Evolutionary conservation across 2,797 vertebrate species (phyloP), one percentile per base, ranked within the genome.

Genomic region (Onychomys arenicola): DNA sequence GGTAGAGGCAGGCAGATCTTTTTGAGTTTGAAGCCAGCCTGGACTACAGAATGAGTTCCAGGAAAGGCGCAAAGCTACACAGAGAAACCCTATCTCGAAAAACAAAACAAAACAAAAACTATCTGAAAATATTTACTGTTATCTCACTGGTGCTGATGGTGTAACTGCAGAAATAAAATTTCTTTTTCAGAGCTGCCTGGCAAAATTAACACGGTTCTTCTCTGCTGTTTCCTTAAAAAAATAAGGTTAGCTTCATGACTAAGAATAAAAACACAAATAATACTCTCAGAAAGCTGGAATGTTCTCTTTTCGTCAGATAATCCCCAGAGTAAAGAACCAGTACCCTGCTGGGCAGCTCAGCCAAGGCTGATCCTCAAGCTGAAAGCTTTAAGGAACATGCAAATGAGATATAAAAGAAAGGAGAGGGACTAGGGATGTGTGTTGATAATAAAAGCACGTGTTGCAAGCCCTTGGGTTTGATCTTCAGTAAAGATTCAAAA

Each of bases 301-400:
- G 89, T 81, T 93, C 87, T 82, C 12, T 94, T 94, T 94, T 86
- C 46, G 89, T 92, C 73, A 92, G 91, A 81, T 92, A 93, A 81
- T 61, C 82, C 93, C 92, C 87, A 46, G 85, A 1, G 3, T 63
- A 89, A 93, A 16, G 55, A 88, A 76, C n/a, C 78, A 78, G 61
- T 57, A 61, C 63, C 85, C 94, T 0, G 6, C 59, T 87, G 46
- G 40, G 93, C 32, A 75, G 49, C 52, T 82, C 91, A 85, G 37
- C 49, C 76, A 57, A 88, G 80, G 89, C 11, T 40, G 90, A 92
- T 83, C 71, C 55, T 81, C 59, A 29, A 71, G 91, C 61, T 65
- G 19, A 96, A 78, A 81, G 84, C 55, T 94, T 87, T 84, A 92
- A 96, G 61, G 43, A 86, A 80, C 43, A 43, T 9, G 73, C 83